These are phyloP conservation scores for Panopea generosa DNA, from an alignment of 2,888 invertebrate species.

Conservation along the genomic window DNA sequence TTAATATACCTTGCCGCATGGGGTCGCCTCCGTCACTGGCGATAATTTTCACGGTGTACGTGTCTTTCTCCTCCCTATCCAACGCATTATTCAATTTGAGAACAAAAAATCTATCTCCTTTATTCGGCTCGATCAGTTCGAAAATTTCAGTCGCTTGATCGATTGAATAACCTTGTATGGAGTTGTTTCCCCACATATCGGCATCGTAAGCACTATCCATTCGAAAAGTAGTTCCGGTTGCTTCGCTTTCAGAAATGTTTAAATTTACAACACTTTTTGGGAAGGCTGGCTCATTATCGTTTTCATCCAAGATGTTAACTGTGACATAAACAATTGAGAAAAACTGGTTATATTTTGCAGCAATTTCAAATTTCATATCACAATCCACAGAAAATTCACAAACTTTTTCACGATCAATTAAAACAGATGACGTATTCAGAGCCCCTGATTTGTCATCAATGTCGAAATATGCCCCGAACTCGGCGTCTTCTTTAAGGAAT, in stretches of 20 bases:
- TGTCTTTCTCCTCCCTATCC: slow-evolving; percentile 74
- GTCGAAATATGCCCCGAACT: slow-evolving; percentile 31
- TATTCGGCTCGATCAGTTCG: slow-evolving; percentile 35
- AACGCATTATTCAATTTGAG: slow-evolving; percentile 67
- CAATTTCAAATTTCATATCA: slow-evolving; percentile 42
- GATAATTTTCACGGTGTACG: slow-evolving; percentile 68
- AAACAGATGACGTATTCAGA: slow-evolving; percentile 35
- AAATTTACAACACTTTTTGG: slow-evolving; percentile 25
- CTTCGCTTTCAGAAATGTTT: slow-evolving; percentile 49
- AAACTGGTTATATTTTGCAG: slow-evolving; percentile 40
- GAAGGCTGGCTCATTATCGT: slow-evolving; percentile 73
- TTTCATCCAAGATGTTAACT: slow-evolving; percentile 65
- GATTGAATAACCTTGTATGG: slow-evolving; percentile 49
- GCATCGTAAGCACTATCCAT: slow-evolving; percentile 50
- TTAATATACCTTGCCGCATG: slow-evolving; percentile 66
- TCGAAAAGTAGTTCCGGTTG: slow-evolving; percentile 36
- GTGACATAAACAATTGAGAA: slow-evolving; percentile 66
- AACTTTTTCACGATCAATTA: slow-evolving; percentile 52
- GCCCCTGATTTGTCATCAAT: slow-evolving; percentile 38
- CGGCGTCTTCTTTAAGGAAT: slow-evolving; percentile 20
- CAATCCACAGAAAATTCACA: slow-evolving; percentile 51
- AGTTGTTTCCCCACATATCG: slow-evolving; percentile 51
- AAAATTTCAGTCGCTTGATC: slow-evolving; percentile 43
- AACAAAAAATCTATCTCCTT: slow-evolving; percentile 44
- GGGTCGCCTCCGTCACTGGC: slow-evolving; percentile 75